Evolutionary conservation across 2,797 vertebrate genomes (phyloP), one percentile per base, ranked within the genome.

Genomic region (Hydrolagus colliei): DNA sequence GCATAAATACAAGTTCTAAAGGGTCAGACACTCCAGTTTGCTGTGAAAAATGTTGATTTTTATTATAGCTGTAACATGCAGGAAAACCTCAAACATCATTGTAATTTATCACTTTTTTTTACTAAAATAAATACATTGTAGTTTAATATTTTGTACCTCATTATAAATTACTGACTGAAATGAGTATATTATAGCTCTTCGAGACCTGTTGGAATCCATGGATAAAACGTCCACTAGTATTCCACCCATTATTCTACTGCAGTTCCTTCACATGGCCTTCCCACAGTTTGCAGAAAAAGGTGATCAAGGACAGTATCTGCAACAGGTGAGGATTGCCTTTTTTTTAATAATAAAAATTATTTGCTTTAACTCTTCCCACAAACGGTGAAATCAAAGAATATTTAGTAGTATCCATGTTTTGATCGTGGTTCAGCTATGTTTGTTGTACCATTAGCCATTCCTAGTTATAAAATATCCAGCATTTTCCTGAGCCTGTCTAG

Each of bases 251-350:
- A 99, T 99, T 91, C 91, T 99, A 87, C 96, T 99, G 91, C 98
- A 99, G 90, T 98, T 99, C 91, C 96, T 99, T 90, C 98, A 99
- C 89, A 97, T 99, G 97, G 98, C 98, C 91, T 99, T 99, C 90
- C 98, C 98, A 86, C 98, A 99, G 93, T 99, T 99, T 91, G 97
- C 98, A 61, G 98, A 99, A 91, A 99, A 99, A 88, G 97, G 97
- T 0, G 98, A 99, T 86, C 98, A 99, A 94, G 98, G 98, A 86
- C 98, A 99, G 82, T 99, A 99, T 90, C 95, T 99, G 87, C 98
- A 99, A 87, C 98, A 99, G 96, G 98, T 99, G 91, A 87, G 87
- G 14, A 72, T 32, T 20, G 10, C 13, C 7, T 73, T n/a, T 32
- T 41, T 22, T 5, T 32, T 1, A 71, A 18, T 7, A 41, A n/a